Conservation (phyloP, 1,140 invertebrate genomes). For the Ceratoteleas bidentatus region DNA sequence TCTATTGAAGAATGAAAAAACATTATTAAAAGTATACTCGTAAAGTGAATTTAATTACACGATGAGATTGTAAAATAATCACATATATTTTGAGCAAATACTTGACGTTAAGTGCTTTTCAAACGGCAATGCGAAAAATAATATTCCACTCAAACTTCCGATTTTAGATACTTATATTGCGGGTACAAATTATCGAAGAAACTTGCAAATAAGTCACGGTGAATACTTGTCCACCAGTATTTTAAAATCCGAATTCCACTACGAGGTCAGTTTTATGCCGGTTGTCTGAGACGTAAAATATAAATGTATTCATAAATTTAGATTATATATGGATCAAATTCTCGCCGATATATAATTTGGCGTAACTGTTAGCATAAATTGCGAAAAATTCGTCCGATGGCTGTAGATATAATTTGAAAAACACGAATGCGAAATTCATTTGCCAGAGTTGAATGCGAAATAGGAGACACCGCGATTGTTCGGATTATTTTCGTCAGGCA, state of each 20-base stretch:
- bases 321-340: conserved; percentile 44
- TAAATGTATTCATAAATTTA: conserved; percentile 40
- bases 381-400: conserved; percentile 5
- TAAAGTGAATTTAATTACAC: neutral
- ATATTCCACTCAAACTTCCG: conserved; percentile 13
- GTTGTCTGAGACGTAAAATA: conserved; percentile 24
- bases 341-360: conserved; percentile 19
- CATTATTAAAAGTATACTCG: neutral
- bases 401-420: conserved; percentile 17
- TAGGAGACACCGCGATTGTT: conserved; percentile 19
- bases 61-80: neutral
- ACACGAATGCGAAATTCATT: conserved; percentile 1
- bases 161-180: conserved; percentile 8
- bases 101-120: neutral
- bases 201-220: conserved; percentile 21
- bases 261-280: conserved; percentile 28
- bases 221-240: conserved; percentile 19
- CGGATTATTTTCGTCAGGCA: conserved; percentile 16
- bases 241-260: conserved; percentile 21
- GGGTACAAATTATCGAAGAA: conserved; percentile 29
- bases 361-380: conserved; percentile 18
- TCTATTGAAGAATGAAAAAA: neutral
- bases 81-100: neutral
- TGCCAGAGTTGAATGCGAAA: conserved; percentile 14
- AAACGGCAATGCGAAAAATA: conserved; percentile 11